A percentile compares a stretch with the other conserved stretches of the same genome.
phyloP scores from a whole-genome alignment of 2,888 invertebrate species.

The Gymnosoma rotundatum region DNA sequence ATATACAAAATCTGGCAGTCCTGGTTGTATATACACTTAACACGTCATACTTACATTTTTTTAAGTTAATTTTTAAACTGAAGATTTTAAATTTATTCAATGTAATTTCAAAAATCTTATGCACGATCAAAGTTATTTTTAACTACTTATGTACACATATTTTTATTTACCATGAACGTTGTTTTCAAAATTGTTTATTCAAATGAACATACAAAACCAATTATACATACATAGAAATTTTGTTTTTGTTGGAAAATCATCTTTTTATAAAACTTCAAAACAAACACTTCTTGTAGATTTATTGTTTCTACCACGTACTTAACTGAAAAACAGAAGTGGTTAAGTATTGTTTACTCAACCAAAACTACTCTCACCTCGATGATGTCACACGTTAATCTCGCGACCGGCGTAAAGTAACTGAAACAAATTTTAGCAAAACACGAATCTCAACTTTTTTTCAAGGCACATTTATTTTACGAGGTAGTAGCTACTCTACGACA shows the following conservation, averaged over 20 bases:
- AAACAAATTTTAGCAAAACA: slow-evolving; percentile 61
- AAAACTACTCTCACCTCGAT: neutral
- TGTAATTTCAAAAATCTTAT: neutral
- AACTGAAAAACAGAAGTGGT: neutral
- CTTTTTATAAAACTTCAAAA: too few relatives aligned
- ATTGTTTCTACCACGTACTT: slow-evolving; percentile 1
- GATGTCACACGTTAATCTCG: slow-evolving; percentile 63
- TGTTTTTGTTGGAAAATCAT: neutral
- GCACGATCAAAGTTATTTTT: neutral
- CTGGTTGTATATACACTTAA: neutral
- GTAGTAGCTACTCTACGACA: too few relatives aligned
- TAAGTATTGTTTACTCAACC: too few relatives aligned
- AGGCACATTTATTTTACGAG: too few relatives aligned
- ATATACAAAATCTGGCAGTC: too few relatives aligned
- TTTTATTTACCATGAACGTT: neutral
- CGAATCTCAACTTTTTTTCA: slow-evolving; percentile 50
- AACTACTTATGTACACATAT: neutral
- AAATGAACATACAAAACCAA: neutral
- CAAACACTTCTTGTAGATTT: neutral
- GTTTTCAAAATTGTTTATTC: neutral
- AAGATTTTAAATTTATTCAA: neutral
- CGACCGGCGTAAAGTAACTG: slow-evolving; percentile 69
- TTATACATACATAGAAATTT: neutral
- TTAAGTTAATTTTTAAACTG: neutral
- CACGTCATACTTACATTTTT: slow-evolving; percentile 19